Evolutionary conservation across 2,797 vertebrate species (phyloP), one percentile per base, ranked within the genome.

Genomic region (Crotalus adamanteus): DNA sequence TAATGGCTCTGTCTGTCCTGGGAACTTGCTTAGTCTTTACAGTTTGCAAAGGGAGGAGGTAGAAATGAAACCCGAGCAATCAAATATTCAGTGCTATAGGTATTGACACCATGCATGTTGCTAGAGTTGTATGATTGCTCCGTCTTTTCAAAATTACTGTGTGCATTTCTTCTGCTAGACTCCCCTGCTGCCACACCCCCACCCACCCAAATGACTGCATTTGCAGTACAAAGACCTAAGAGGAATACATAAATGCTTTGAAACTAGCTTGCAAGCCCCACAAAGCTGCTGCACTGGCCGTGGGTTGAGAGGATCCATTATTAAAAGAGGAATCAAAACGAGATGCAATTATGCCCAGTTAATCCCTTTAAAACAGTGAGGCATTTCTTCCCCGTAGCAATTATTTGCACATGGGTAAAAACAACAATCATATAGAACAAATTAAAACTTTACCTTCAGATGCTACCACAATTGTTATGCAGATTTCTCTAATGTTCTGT

Each of bases 371-470:
- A 97, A 98, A 97, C 95, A 97, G 94, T 91, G 95, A 96, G 96
- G 94, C 96, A 94, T 97, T 97, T 94, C 97, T 97, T 93, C 95
- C 96, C 94, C 69, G 92, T 92, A 89, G 96, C 93, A 96, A 95
- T 97, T 97, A 97, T 97, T 97, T 97, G 97, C 96, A 94, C 88
- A 94, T 90, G 96, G 96, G 93, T 95, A 96, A 95, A 97, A 97
- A 97, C 95, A 97, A 97, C 96, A 95, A 97, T 96, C 95, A 14
- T 28, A 91, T 89, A 95, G 96, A 95, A 95, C 96, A 96, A 98
- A 98, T 98, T 97, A 98, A 97, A 98, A 97, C 97, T 97, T 97
- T n/a, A 51, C 47, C 96, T 97, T 98, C 97, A 97, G 97, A 97
- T 97, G 97, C 92, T 97, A 89, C 97, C 97, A 96, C 96, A 89